A percentile compares a stretch with the other conserved stretches of the same genome.
These are phyloP conservation scores for Protula sp. DNA, from an alignment of 2,888 invertebrate species.

Conservation along the genomic window DNA sequence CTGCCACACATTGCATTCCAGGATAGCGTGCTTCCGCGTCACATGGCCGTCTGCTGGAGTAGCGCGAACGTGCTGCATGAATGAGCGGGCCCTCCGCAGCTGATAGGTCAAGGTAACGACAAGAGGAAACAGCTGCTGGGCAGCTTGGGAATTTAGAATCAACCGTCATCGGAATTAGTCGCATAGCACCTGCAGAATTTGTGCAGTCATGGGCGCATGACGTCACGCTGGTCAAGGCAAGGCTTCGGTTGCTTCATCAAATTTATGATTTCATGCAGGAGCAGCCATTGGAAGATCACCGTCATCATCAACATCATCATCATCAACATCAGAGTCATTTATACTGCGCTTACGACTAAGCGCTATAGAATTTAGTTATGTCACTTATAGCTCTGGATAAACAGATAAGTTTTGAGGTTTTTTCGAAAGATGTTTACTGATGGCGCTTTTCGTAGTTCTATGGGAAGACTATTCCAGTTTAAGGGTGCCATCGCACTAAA, in stretches of 20 bases:
- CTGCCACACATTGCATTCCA: slow-evolving; percentile 16
- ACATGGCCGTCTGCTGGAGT: slow-evolving; percentile 19
- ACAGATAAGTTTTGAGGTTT: no score
- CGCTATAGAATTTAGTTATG: no score
- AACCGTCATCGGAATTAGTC: slow-evolving; percentile 11
- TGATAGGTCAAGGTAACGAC: background rate
- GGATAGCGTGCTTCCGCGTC: slow-evolving; percentile 9
- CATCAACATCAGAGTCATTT: no score
- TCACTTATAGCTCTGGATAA: no score
- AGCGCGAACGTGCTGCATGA: slow-evolving; percentile 16
- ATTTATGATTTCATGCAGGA: background rate
- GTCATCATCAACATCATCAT: no score
- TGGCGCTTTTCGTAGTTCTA: no score
- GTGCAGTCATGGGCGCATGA: slow-evolving; percentile 2
- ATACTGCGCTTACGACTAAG: no score
- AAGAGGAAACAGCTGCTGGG: slow-evolving; percentile 7
- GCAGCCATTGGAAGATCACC: background rate
- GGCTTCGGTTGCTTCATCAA: slow-evolving; percentile 11
- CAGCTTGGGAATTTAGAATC: slow-evolving; percentile 9
- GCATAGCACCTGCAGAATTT: slow-evolving; percentile 9
- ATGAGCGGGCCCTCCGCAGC: slow-evolving; percentile 22
- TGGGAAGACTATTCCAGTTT: no score
- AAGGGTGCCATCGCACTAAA: no score
- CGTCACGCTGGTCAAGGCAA: background rate
- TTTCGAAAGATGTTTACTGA: no score